These are phyloP conservation scores for Varecia variegata DNA, from an alignment of 2,797 vertebrate genomes.

Conservation along the genomic window DNA sequence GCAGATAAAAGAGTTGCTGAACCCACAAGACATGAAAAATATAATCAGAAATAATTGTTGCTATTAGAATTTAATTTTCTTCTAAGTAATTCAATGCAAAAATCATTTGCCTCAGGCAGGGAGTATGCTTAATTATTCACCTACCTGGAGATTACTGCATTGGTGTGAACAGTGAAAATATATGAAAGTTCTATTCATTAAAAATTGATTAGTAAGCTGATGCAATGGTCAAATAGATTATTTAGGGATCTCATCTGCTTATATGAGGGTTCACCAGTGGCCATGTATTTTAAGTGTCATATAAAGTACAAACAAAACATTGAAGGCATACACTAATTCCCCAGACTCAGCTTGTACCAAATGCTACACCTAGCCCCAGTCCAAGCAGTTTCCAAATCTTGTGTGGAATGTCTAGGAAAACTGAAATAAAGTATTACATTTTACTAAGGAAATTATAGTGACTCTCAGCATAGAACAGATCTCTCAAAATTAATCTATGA, in stretches of 20 bases:
- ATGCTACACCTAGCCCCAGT: not conserved
- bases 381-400: not conserved
- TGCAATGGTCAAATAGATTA: not conserved
- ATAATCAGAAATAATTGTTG: not conserved
- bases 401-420: not conserved
- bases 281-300: not conserved
- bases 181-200: not conserved
- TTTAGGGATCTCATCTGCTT: not conserved
- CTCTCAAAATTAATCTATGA: not conserved
- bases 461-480: not conserved
- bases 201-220: not conserved
- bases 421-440: not conserved
- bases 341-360: not conserved
- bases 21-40: not conserved
- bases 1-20: not conserved
- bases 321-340: not conserved
- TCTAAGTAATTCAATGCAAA: not conserved
- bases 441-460: not conserved
- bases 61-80: slow-evolving; percentile 2
- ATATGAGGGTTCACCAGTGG: not conserved
- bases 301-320: not conserved
- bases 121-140: not conserved
- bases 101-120: not conserved
- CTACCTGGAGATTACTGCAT: not conserved
- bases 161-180: not conserved